Evolutionary conservation across 2,113 vertebrate species (phyloP).

Genomic region (Melospiza melodia): DNA sequence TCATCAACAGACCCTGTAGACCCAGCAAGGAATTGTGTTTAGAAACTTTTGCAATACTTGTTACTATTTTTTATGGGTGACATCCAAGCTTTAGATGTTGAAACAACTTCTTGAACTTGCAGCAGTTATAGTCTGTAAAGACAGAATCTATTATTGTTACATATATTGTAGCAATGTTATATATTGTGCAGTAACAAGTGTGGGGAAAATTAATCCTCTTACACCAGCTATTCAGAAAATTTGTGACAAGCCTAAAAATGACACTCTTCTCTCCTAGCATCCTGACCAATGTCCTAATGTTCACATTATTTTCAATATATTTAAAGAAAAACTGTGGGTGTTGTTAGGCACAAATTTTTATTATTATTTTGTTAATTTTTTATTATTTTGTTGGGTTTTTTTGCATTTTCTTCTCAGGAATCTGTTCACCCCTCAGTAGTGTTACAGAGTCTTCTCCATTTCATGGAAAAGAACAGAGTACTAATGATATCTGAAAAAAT

Average conservation of each 20-base stretch:
- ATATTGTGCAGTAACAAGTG: not conserved
- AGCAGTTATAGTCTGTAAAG: not conserved
- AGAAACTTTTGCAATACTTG: not conserved
- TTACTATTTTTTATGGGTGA: not conserved
- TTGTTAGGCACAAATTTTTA: not conserved
- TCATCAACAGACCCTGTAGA: accelerated
- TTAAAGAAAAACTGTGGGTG: not conserved
- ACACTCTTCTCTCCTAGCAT: not conserved
- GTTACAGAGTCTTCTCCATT: not conserved
- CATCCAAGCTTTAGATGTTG: not conserved
- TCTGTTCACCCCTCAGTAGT: not conserved
- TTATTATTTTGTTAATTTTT: not conserved
- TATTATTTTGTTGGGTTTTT: not conserved
- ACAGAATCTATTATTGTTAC: not conserved
- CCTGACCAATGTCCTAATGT: not conserved
- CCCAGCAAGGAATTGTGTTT: not conserved
- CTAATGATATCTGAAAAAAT: not conserved
- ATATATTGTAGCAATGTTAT: not conserved
- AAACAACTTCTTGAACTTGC: not conserved
- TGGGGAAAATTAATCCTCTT: not conserved
- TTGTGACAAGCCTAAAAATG: not conserved
- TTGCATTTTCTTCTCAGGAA: not conserved
- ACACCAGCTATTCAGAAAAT: not conserved
- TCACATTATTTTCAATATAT: not conserved
- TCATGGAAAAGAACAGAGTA: not conserved